Percentiles rank a stretch among this genome's conserved stretches.
These are phyloP conservation scores for Cygnus atratus DNA, from an alignment of 2,113 vertebrate species.

Conservation along the genomic window DNA sequence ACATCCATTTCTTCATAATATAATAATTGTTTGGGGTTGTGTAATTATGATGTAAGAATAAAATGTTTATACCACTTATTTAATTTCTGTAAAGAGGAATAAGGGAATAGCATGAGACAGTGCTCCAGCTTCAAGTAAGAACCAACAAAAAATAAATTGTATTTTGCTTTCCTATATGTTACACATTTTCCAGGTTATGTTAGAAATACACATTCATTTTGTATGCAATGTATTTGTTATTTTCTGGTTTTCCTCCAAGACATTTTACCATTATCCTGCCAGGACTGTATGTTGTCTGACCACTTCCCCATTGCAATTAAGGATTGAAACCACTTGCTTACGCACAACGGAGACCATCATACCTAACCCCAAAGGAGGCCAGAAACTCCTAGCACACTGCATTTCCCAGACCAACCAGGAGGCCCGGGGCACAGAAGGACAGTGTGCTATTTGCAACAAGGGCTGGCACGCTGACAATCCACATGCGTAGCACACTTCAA, in stretches of 20 bases:
- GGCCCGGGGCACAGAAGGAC: conserved; percentile 62
- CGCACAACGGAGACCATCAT: conserved; percentile 81
- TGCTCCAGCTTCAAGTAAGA: neutral
- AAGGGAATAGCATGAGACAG: neutral
- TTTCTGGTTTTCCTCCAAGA: conserved; percentile 75
- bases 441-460: conserved; percentile 37
- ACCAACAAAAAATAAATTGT: neutral
- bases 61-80: conserved; percentile 41
- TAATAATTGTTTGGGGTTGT: conserved; percentile 34
- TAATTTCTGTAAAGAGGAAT: conserved; percentile 48
- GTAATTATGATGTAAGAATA: conserved; percentile 43
- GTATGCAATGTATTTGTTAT: conserved; percentile 60
- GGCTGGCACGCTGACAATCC: conserved; percentile 41
- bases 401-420: conserved; percentile 70
- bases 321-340: conserved; percentile 83
- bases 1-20: conserved; percentile 53
- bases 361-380: conserved; percentile 80
- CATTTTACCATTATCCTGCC: conserved; percentile 74
- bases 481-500: conserved; percentile 5
- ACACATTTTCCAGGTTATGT: neutral
- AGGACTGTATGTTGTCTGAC: conserved; percentile 78
- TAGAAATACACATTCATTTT: conserved; percentile 63
- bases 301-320: conserved; percentile 84
- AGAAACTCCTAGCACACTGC: conserved; percentile 77
- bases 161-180: neutral